Percentiles rank a stretch among this genome's conserved stretches.
Conservation (phyloP, 2,888 invertebrate species). For the Thecophora atra region DNA sequence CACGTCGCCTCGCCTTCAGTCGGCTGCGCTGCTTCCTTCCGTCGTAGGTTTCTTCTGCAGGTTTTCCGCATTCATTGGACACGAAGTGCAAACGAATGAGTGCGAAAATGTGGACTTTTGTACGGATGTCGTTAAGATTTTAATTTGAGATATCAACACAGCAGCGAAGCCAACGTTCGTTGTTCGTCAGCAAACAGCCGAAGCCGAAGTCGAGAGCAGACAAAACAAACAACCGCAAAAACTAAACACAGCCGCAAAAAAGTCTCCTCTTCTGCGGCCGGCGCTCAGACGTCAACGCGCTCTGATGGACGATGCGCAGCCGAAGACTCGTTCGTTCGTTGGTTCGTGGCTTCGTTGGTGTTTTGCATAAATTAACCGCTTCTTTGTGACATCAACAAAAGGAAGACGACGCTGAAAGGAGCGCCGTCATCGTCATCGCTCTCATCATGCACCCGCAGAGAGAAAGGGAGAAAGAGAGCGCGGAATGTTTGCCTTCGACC, state of each 20-base stretch:
- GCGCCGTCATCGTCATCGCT: neutral
- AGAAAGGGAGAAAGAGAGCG: neutral
- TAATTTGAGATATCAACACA: constrained; percentile 45
- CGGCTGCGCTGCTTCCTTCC: neutral
- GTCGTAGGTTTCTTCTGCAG: neutral
- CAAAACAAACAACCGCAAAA: neutral
- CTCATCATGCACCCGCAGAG: neutral
- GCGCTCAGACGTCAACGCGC: constrained; percentile 11
- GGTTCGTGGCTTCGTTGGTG: constrained; percentile 8
- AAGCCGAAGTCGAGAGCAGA: neutral
- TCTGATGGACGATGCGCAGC: constrained; percentile 10
- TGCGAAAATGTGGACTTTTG: constrained; percentile 36
- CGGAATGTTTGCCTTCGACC: neutral
- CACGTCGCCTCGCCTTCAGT: no score
- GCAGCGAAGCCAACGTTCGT: constrained; percentile 12
- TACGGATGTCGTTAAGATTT: constrained; percentile 45
- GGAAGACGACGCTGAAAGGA: no score
- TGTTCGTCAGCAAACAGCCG: neutral
- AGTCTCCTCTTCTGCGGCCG: neutral
- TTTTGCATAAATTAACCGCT: constrained; percentile 22
- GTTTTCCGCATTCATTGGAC: constrained; percentile 31
- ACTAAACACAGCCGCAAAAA: neutral
- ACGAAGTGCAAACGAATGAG: constrained; percentile 20
- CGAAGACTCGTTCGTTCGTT: neutral
- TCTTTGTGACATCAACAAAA: neutral